Conservation (phyloP, 2,797 vertebrate genomes). For the Rhynchotus rufescens region DNA sequence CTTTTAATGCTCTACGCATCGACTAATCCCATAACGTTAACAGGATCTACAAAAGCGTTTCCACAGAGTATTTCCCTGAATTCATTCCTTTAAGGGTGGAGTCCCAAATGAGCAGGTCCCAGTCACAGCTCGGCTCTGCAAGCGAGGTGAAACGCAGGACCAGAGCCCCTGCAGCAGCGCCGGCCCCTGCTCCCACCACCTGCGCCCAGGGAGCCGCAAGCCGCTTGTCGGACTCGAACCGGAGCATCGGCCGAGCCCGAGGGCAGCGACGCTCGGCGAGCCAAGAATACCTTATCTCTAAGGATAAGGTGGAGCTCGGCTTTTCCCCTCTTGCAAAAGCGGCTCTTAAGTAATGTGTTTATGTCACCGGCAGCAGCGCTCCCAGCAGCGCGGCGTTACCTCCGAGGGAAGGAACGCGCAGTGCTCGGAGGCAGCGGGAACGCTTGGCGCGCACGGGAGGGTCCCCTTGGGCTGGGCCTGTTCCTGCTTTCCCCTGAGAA, state of each 20-base stretch:
- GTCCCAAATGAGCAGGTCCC: neutral
- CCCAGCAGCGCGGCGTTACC: neutral
- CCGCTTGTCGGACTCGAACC: neutral
- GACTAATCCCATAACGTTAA: neutral
- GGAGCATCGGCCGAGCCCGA: neutral
- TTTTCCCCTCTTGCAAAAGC: conserved; percentile 79
- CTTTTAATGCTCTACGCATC: neutral
- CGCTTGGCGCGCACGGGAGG: neutral
- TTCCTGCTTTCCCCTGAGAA: neutral
- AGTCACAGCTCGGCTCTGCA: accelerated
- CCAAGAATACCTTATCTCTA: conserved; percentile 80
- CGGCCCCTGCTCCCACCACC: neutral
- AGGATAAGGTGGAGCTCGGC: conserved; percentile 82
- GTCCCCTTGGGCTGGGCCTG: neutral
- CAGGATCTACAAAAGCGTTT: neutral
- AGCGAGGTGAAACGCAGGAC: accelerated
- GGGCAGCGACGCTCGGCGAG: conserved; percentile 57
- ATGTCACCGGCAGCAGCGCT: conserved; percentile 65
- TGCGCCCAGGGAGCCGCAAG: accelerated
- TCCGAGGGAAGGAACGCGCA: conserved; percentile 67
- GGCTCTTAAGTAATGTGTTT: conserved; percentile 80
- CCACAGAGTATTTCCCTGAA: neutral
- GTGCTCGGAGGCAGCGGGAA: conserved; percentile 12
- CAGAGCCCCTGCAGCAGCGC: neutral
- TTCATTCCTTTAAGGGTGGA: accelerated